phyloP scores from a whole-genome alignment of 2,888 invertebrate genomes.

The Monoplex corrugatus region DNA sequence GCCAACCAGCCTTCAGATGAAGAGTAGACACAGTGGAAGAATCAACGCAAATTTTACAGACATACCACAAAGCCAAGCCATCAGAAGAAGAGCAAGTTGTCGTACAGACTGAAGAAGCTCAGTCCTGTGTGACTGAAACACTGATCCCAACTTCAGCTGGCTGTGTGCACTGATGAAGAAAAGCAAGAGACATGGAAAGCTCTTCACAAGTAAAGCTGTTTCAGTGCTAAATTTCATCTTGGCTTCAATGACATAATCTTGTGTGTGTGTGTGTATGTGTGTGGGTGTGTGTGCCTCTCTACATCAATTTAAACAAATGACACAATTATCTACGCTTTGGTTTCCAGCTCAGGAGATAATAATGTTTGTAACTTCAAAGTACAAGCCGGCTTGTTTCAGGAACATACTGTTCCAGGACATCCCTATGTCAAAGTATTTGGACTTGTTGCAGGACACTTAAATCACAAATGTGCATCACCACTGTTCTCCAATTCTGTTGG shows the following conservation, averaged over 20 bases:
- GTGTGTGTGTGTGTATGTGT: background rate
- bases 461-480: background rate
- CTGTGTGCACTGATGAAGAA: background rate
- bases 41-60: too few species aligned
- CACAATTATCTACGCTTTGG: constrained; percentile 31
- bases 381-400: background rate
- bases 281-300: background rate
- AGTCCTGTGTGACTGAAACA: background rate
- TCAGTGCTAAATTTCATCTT: background rate
- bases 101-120: background rate
- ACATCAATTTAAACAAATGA: background rate
- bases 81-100: background rate
- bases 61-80: background rate
- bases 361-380: background rate
- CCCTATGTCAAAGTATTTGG: background rate
- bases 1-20: background rate
- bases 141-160: background rate
- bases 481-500: too few species aligned
- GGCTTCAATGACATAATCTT: too few species aligned
- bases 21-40: background rate
- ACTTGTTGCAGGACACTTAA: background rate
- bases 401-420: too few species aligned
- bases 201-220: background rate
- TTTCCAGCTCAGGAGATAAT: constrained; percentile 14
- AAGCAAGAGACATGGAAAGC: constrained; percentile 4